Evolutionary conservation across 2,113 vertebrate genomes (phyloP), one percentile per base, ranked within the genome.

Genomic region (Pachycephala philippinensis): DNA sequence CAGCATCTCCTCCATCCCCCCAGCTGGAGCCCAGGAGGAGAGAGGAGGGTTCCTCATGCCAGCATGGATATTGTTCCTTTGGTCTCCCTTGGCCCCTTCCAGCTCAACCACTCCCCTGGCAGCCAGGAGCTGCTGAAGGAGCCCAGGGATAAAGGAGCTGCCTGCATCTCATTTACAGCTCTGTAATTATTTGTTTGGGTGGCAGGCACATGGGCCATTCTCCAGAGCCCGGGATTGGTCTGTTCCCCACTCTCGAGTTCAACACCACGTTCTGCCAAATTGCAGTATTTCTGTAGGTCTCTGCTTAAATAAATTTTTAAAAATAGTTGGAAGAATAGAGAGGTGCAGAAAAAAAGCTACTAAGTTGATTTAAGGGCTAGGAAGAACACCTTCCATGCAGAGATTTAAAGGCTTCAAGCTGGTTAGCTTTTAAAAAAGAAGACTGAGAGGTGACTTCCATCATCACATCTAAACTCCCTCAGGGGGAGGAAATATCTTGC

Each of bases 401-500:
- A 95, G 70, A 96, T 95, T 89, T 91, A 94, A 84, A 71, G 53
- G 61, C 40, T 79, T 84, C 87, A 65, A 93, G 77, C 50, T 94
- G 70, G 64, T 84, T 93, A 91, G 77, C 79, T 90, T 74, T 79
- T 60, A 82, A 68, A 88, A 87, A 75, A 71, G 61, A 84, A 76
- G 84, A 82, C 57, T 76, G 89, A 95, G 59, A 91, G 54, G 53
- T 93, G 87, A 79, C 80, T 90, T 91, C 20, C 20, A 4, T 87
- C 81, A 76, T 61, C 22, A 4, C 49, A 68, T 50, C 61, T 85
- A 61, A 93, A 87, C 50, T 60, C 87, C 84, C 91, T 78, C 37
- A 89, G 44, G 69, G 40, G 40, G 21, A 89, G 77, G 87, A 94
- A 94, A 89, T 89, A 94, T 35, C 3, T 1, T 14, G 22, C 65